Base-by-base conservation (phyloP, 2,113 vertebrate genomes). In the Steatornis caripensis region DNA sequence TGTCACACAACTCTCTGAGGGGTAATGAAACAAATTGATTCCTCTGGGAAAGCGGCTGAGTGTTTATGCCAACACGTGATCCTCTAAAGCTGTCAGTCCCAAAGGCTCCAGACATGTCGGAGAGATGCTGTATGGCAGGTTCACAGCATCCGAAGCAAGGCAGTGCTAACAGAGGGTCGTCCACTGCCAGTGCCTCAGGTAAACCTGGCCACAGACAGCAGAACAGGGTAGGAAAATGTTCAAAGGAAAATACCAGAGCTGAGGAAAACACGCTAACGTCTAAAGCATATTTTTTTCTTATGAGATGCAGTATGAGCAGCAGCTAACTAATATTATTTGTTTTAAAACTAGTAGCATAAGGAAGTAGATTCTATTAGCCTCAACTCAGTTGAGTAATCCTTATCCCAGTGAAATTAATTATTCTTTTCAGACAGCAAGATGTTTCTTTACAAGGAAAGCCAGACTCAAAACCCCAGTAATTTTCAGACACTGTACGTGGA, bases 131-230 rank as follows among this genome's bases (percentile, higher is more conserved):
- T 24, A 29, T 45, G 37, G 48, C 32, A 49, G 43, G 19, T 5
- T 5, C 24, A 10, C 36, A 30, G 53, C 57, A 72, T 12, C 48
- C 16, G 6, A 53, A 62, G 68, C 30, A 80, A 43, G 39, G 48
- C 68, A 34, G 39, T 10, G 54, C 48, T 64, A 29, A 37, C 21
- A 27, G 14, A 12, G 22, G 16, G 5, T 24, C 8, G 3, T 17
- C 14, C 34, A 8, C 29, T 5, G 8, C n/a, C 54, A 58, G 48
- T 0, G 0, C 10, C n/a, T 20, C 8, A 4, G 15, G 23, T 43
- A 77, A 60, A 51, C 19, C 27, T 23, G 36, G 26, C 30, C 3
- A 3, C 30, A 24, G 53, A 23, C 1, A 60, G 45, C 19, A 71
- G 19, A 61, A 39, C 36, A 43, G 15, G 10, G 10, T 8, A 62